Conservation (phyloP, 2,888 invertebrate species). For the Polyommatus icarus region DNA sequence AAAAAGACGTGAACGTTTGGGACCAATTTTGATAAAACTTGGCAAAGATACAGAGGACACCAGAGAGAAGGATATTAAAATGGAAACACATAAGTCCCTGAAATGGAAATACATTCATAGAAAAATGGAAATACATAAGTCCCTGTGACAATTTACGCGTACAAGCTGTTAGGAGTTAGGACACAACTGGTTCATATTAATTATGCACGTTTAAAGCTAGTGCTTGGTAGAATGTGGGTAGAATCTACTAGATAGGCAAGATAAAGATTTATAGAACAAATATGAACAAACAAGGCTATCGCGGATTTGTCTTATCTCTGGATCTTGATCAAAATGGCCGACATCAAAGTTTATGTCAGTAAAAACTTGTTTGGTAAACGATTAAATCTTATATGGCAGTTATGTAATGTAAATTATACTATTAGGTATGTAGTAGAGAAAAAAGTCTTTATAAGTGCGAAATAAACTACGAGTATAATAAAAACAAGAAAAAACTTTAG, state of each 20-base stretch:
- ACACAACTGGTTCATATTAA: too few relatives aligned
- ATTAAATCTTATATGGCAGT: background rate
- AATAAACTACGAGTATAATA: background rate
- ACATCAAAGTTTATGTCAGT: slow-evolving; percentile 7
- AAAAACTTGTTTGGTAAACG: background rate
- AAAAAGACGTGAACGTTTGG: too few relatives aligned
- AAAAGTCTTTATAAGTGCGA: background rate
- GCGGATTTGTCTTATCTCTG: slow-evolving; percentile 18
- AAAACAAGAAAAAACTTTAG: background rate
- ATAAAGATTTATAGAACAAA: slow-evolving; percentile 8
- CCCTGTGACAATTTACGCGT: too few relatives aligned
- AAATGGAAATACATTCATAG: too few relatives aligned
- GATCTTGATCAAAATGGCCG: slow-evolving; percentile 7
- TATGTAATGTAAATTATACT: background rate
- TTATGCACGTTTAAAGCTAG: background rate
- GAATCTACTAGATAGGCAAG: background rate
- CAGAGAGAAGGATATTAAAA: too few relatives aligned
- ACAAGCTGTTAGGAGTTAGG: too few relatives aligned
- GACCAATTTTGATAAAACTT: too few relatives aligned
- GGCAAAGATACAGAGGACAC: too few relatives aligned
- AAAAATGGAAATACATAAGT: too few relatives aligned
- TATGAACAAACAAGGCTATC: background rate
- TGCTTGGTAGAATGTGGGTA: background rate
- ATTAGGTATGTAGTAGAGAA: background rate
- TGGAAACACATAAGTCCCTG: too few relatives aligned